Percentiles rank a stretch among this genome's conserved stretches.
Evolutionary conservation across 2,113 vertebrate species (phyloP).

Genomic region (Crotalus tigris): DNA sequence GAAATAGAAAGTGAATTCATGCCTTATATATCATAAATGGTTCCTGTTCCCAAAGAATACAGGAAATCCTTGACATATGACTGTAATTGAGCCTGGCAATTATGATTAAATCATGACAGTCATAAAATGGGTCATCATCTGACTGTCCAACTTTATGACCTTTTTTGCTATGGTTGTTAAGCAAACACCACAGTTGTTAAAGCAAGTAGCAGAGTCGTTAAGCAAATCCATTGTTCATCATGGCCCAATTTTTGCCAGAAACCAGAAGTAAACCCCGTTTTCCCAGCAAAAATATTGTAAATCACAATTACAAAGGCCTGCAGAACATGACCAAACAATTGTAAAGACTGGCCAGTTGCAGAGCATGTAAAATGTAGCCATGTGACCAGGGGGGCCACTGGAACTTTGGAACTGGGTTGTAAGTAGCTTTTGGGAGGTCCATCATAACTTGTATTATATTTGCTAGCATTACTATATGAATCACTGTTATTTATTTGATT

Average conservation of each 20-base stretch:
- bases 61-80: not conserved
- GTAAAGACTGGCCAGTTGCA: not conserved
- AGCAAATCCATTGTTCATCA: not conserved
- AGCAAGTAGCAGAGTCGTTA: not conserved
- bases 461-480: not conserved
- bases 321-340: not conserved
- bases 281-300: not conserved
- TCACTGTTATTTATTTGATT: not conserved
- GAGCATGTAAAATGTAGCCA: not conserved
- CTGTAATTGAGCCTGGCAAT: not conserved
- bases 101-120: not conserved
- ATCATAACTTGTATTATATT: not conserved
- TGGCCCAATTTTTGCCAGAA: not conserved
- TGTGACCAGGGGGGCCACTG: no score
- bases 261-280: not conserved
- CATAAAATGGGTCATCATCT: not conserved
- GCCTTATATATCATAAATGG: not conserved
- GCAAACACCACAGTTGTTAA: not conserved
- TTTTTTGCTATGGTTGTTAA: not conserved
- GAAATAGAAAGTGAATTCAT: not conserved
- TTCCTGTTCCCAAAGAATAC: not conserved
- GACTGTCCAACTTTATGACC: not conserved
- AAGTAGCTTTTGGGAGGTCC: not conserved
- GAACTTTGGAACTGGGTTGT: not conserved
- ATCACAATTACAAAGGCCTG: not conserved